Percentiles rank a stretch among this genome's conserved stretches.
Conservation (phyloP, 2,113 vertebrate genomes). For the Crotalus helleri region DNA sequence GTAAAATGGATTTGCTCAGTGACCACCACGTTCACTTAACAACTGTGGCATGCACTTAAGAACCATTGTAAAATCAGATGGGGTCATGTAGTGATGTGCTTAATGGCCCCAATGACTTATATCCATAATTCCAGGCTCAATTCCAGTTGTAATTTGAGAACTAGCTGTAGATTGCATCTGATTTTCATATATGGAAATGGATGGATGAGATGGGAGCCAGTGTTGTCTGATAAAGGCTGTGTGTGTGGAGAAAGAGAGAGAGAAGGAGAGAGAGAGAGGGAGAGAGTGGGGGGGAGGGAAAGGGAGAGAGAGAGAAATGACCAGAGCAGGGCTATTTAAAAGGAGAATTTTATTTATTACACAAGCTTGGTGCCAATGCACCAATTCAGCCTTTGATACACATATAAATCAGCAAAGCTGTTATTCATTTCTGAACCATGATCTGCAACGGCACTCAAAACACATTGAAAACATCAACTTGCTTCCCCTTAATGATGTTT, state of each 20-base stretch:
- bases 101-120: background rate
- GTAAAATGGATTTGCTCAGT: background rate
- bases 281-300: too few relatives aligned
- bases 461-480: constrained; percentile 82
- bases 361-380: constrained; percentile 56
- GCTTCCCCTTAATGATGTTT: constrained; percentile 49
- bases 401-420: constrained; percentile 78
- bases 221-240: background rate
- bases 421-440: constrained; percentile 82
- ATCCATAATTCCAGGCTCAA: background rate
- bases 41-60: background rate
- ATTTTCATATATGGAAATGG: background rate
- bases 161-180: background rate
- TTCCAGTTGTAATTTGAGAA: background rate
- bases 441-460: constrained; percentile 85
- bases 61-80: background rate
- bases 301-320: background rate
- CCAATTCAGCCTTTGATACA: constrained; percentile 74
- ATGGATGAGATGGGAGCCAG: background rate
- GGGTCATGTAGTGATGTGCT: background rate
- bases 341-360: constrained; percentile 73
- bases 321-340: constrained; percentile 49
- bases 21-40: background rate
- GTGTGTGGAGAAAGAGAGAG: background rate
- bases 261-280: background rate